Evolutionary conservation across 2,888 invertebrate genomes (phyloP), one percentile per base, ranked within the genome.

Genomic region (Drosophila parthenogenetica): DNA sequence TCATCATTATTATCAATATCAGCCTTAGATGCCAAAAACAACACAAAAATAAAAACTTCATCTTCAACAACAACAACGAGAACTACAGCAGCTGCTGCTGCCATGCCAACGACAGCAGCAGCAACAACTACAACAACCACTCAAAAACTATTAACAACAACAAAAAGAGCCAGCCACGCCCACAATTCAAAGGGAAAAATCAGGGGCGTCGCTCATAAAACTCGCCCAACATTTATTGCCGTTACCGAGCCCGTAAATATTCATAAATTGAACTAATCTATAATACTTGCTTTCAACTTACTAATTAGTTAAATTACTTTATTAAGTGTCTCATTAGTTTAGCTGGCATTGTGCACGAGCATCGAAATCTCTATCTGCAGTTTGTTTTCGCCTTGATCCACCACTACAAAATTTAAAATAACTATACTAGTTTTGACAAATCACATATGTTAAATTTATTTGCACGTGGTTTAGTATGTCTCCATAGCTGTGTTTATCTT

Each of bases 161-260:
- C 64, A 60, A 61, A 57, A 53, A 66, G 62, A 67, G 48, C 68
- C 67, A 67, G 54, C 69, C 73, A 76, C 76, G 67, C 46, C 62
- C 63, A 68, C 51, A 63, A 49, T 42, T 37, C 70, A 65, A 42
- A 43, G 29, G 65, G 65, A 32, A 43, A 19, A 29, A 22, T 19
- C 29, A 14, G 22, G 49, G 57, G 66, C 46, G 45, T 53, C 58
- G 65, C 42, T 72, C 75, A 73, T 65, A 68, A 73, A 59, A 68
- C 53, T 62, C 80, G 68, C 53, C 42, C 82, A 69, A 63, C 64
- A 75, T 85, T 87, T 69, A 67, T 74, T 66, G 81, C 85, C 57
- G 75, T 69, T 57, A 76, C 76, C 67, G 69, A 72, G 46, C 89
- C 89, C 76, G 89, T 89, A 89, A 89, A 89, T 89, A 87, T 72